These are phyloP conservation scores for Procambarus virginalis DNA, from an alignment of 1,140 invertebrate genomes.

Conservation along the genomic window DNA sequence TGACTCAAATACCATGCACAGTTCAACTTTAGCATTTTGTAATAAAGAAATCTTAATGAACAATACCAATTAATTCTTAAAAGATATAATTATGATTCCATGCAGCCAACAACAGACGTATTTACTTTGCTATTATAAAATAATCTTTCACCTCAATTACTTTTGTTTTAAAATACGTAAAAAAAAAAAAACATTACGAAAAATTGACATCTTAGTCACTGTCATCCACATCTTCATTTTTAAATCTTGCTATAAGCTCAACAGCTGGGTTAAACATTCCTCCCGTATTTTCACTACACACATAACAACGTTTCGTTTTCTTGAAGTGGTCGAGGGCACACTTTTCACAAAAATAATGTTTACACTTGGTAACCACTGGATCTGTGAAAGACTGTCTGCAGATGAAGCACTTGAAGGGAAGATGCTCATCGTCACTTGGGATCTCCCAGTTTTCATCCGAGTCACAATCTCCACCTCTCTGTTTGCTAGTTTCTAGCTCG, in stretches of 20 bases:
- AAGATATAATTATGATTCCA: too few relatives aligned
- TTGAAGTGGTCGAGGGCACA: constrained; percentile 93
- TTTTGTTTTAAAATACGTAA: neutral
- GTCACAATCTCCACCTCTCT: constrained; percentile 80
- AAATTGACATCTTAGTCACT: constrained; percentile 63
- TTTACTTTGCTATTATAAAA: too few relatives aligned
- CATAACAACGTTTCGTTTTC: constrained; percentile 92
- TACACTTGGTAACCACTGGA: constrained; percentile 97
- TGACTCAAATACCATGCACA: too few relatives aligned
- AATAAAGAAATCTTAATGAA: too few relatives aligned
- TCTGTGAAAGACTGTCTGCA: constrained; percentile 91
- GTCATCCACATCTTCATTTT: constrained; percentile 69
- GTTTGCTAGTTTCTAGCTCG: constrained; percentile 87
- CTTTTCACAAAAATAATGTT: constrained; percentile 98
- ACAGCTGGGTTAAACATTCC: constrained; percentile 97
- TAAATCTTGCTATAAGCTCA: constrained; percentile 83
- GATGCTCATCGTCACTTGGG: constrained; percentile 84
- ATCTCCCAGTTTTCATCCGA: constrained; percentile 88
- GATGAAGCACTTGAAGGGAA: constrained; percentile 97
- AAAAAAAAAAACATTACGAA: neutral
- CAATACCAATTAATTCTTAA: too few relatives aligned
- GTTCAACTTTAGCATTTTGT: too few relatives aligned
- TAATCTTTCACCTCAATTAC: too few relatives aligned
- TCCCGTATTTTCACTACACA: constrained; percentile 91
- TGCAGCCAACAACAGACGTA: too few relatives aligned